Base-by-base conservation (phyloP, 2,113 vertebrate species). In the Macquaria australasica region DNA sequence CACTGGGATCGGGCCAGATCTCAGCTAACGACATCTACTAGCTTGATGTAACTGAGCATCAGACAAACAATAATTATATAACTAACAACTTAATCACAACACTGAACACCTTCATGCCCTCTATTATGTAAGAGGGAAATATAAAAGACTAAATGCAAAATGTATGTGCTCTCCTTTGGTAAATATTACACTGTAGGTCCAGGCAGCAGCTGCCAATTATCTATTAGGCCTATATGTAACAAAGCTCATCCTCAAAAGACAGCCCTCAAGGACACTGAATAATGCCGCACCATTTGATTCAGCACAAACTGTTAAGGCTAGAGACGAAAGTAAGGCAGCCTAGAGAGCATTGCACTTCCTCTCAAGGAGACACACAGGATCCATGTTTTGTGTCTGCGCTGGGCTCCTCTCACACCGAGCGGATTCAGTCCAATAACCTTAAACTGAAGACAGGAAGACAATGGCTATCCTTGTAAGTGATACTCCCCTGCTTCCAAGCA, bases 391-490 rank as follows among this genome's bases (percentile, higher is more conserved):
- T 83, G 85, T 81, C 39, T 60, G 62, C 11, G 25, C 79, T n/a
- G 73, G 77, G 73, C 78, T 73, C 73, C 69, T 84, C 74, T 88
- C 75, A 28, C 77, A 41, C 62, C 7, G 0, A 86, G 82, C 62
- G 6, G 76, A 79, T 89, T 77, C 83, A 82, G 68, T 74, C 84
- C 83, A 90, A 85, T 86, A 89, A 92, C 81, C 91, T 87, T 87
- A 89, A 89, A 86, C 81, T 87, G 89, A 90, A 92, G 25, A 86
- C n/a, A 59, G 67, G 77, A 69, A 88, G 88, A 91, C 90, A 89
- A 91, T 67, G 81, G 87, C 85, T 82, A 64, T 85, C 79, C 86
- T 77, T 86, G 90, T 70, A 95, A 92, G 77, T 77, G 88, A 94
- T 87, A 85, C 83, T 21, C 41, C 41, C 71, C 77, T 23, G 41